Evolutionary conservation across 2,888 invertebrate species (phyloP), one percentile per base, ranked within the genome.

Genomic region (Caenorhabditis angaria): DNA sequence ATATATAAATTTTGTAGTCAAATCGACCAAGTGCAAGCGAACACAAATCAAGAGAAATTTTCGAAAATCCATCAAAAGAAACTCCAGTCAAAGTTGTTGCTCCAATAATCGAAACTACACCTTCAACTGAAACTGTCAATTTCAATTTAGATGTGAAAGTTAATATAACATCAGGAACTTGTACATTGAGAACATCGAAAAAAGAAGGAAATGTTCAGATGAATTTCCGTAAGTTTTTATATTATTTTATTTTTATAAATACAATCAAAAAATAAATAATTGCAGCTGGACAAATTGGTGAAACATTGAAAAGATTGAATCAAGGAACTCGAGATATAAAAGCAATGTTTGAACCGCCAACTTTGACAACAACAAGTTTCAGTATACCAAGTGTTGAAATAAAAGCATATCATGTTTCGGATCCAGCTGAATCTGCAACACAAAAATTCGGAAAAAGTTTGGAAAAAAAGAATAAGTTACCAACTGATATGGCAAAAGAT

Each of bases 331-430:
- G 67, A 28, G 68, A 72, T 24, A 61, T 72, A 20, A 72, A 72
- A 41, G 58, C 72, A n/a, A 69, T 73, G 57, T 74, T 77, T 27
- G 66, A 70, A 22, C 67, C 69, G n/a, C 70, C 61, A 20, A 28
- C 59, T 6, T 57, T 63, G 47, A 67, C 65, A 14, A 64, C 60
- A 18, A 80, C 77, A 3, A 70, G 67, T 8, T 75, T 77, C 69
- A 75, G 75, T 58, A 79, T 79, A 58, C 79, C 79, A 8, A 72
- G 82, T 64, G 77, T 95, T 81, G 94, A 95, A 88, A 93, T 95
- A 35, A 94, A 94, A 90, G 92, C 93, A 10, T 81, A 80, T 72
- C 85, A 83, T 67, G 77, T 81, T 10, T 82, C 83, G n/a, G 78
- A 83, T 66, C 73, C 67, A 14, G 32, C 74, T 8, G 63, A 53